These are phyloP conservation scores for Phallusia fumigata DNA, from an alignment of 23 tunicate genomes.

Conservation along the genomic window DNA sequence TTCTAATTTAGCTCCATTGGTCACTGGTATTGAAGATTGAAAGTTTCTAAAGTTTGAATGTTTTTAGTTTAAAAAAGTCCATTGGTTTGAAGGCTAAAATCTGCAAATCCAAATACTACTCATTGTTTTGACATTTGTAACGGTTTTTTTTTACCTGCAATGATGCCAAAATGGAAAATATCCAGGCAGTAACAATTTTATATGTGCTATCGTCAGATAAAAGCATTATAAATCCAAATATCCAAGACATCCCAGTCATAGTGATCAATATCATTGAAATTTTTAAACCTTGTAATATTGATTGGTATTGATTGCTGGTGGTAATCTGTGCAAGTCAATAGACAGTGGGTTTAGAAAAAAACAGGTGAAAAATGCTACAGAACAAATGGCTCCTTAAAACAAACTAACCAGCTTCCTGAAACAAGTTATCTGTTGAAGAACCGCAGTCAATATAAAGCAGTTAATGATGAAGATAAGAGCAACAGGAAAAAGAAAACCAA, in stretches of 20 bases:
- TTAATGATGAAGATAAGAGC: not conserved
- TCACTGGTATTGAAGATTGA: too few species aligned
- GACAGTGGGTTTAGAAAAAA: too few species aligned
- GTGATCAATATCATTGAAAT: constrained; percentile 5
- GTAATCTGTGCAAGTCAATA: not conserved
- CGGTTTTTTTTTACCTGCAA: not conserved
- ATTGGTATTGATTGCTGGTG: not conserved
- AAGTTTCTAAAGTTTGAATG: too few species aligned
- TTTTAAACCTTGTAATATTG: not conserved
- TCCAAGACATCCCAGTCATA: constrained; percentile 17
- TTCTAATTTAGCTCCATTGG: too few species aligned
- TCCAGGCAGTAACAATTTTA: not conserved
- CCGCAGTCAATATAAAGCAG: not conserved
- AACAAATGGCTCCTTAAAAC: too few species aligned
- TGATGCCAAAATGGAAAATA: constrained; percentile 1
- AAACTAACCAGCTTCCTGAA: not conserved
- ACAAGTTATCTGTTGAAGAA: not conserved
- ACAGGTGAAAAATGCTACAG: too few species aligned
- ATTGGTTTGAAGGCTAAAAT: not conserved
- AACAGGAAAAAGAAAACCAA: not conserved
- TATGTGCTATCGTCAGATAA: constrained; percentile 1
- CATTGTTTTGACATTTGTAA: too few species aligned
- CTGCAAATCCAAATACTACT: not conserved
- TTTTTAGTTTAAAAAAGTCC: too few species aligned
- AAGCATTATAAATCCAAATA: constrained; percentile 7